Conservation (phyloP, 2,888 invertebrate genomes). For the Aphidoletes aphidimyza region DNA sequence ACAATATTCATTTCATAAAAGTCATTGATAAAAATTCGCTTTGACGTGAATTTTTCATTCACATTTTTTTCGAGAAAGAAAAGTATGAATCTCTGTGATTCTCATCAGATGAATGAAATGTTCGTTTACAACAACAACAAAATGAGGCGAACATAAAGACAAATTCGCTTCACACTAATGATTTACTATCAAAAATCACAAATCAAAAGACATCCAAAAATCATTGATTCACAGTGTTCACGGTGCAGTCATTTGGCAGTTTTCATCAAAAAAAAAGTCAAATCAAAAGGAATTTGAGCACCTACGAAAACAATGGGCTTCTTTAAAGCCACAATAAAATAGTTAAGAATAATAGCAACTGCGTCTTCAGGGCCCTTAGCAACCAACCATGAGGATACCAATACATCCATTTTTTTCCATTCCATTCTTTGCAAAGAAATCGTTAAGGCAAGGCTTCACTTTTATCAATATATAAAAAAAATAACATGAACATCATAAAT, state of each 20-base stretch:
- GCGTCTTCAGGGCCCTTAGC: too few relatives aligned
- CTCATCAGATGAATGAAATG: background rate
- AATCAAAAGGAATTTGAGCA: background rate
- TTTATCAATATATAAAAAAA: too few relatives aligned
- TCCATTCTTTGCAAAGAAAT: background rate
- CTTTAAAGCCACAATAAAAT: too few relatives aligned
- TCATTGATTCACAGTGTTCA: background rate
- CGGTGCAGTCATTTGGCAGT: background rate
- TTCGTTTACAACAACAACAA: background rate
- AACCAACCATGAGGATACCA: too few relatives aligned
- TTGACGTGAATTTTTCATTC: slow-evolving; percentile 41
- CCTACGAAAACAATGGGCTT: background rate
- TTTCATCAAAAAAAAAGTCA: background rate
- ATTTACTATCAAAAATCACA: background rate
- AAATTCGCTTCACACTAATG: slow-evolving; percentile 45
- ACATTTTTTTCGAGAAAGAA: background rate
- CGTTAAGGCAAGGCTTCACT: too few relatives aligned
- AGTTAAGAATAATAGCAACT: too few relatives aligned
- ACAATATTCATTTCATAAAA: background rate
- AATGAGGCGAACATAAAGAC: background rate
- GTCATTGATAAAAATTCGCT: slow-evolving; percentile 45
- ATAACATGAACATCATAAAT: slow-evolving; percentile 29
- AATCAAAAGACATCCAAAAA: background rate
- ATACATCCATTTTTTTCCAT: background rate
- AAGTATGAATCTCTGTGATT: background rate